Evolutionary conservation across 2,888 invertebrate species (phyloP), one percentile per base, ranked within the genome.

Genomic region (Zele albiditarsus): DNA sequence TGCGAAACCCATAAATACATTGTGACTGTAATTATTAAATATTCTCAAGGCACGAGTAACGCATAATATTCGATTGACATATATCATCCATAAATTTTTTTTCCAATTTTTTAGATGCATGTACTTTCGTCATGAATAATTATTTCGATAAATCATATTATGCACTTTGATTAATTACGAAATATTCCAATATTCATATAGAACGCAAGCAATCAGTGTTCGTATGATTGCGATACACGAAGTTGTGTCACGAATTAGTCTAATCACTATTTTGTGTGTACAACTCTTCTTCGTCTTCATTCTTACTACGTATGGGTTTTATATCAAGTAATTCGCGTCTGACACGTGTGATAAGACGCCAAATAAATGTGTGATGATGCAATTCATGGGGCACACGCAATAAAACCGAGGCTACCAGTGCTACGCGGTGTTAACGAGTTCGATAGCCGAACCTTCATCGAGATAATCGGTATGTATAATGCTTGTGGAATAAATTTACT

Each of bases 361-460:
- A 28, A 38, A 71, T 71, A 62, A 71, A 53, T 20, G 53, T 67
- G 66, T 42, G 38, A 46, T 31, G 28, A 27, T 46, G 42, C 60
- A 46, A 4, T 20, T 31, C 53, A 23, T 53, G 27, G 27, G 16
- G 42, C 71, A 71, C 71, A 71, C 66, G 66, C 71, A 63, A 73
- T 62, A 69, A 77, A 74, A 71, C 71, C 46, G 3, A 31, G 73
- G 60, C 75, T 78, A 12, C 74, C 33, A 67, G 72, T 66, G 25
- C 68, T 77, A 75, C 69, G 69, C 74, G 25, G 62, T 60, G 75
- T 74, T 77, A 77, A 74, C 77, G 74, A 74, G 77, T 74, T 62
- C 66, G 74, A 77, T 77, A 77, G 70, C 49, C n/a, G 49, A 28
- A 28, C 33, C 25, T 23, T 63, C 49, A 31, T 66, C 23, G 31